These are phyloP conservation scores for Tragelaphus buxtoni DNA, from an alignment of 2,113 vertebrate genomes.

Conservation along the genomic window DNA sequence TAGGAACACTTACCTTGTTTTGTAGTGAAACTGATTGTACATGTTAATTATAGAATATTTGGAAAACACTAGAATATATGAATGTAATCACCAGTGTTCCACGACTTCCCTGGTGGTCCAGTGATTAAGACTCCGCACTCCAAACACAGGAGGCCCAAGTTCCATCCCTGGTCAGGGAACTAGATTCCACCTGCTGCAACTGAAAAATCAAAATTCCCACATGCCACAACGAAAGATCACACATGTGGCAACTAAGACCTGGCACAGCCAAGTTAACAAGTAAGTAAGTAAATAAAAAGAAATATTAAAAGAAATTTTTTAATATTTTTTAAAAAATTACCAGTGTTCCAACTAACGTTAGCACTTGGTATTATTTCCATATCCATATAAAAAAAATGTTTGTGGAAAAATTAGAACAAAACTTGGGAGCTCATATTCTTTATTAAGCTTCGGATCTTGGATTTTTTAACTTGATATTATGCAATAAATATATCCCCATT, in stretches of 20 bases:
- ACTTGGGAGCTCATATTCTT: neutral
- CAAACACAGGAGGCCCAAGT: neutral
- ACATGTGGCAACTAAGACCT: neutral
- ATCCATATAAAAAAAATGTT: neutral
- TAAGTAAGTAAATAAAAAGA: neutral
- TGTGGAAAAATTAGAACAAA: neutral
- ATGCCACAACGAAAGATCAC: neutral
- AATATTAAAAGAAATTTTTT: neutral
- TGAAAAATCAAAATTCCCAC: neutral
- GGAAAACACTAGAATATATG: neutral
- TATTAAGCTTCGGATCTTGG: neutral
- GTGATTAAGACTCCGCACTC: neutral
- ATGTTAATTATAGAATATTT: neutral
- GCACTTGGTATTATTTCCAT: neutral
- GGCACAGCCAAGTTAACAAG: neutral
- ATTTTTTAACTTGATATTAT: neutral
- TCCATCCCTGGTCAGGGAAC: neutral
- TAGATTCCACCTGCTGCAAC: neutral
- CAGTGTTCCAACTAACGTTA: neutral
- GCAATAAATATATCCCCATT: neutral
- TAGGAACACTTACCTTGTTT: neutral
- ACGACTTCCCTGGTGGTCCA: neutral
- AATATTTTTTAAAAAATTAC: neutral
- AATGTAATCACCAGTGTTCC: neutral
- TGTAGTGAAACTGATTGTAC: neutral